Base-by-base conservation (phyloP, 1,140 invertebrate species). In the Sipha flava region DNA sequence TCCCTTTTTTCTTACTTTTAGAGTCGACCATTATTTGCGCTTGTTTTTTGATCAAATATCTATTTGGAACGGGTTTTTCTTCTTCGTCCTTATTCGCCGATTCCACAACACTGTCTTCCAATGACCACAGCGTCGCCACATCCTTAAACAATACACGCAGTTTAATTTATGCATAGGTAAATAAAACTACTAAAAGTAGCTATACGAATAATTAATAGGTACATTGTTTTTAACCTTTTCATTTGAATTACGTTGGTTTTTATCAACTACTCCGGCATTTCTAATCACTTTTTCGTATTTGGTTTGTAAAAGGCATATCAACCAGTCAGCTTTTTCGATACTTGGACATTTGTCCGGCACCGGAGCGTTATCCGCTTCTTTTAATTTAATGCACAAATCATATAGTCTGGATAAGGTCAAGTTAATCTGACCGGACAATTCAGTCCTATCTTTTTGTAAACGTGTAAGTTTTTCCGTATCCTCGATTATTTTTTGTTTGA, bases 281-380 rank as follows among this genome's bases (percentile, higher is more conserved):
- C 26, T 54, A 1, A 52, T 37, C n/a, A 64, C 34, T 16, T 68
- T 80, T 23, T 80, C 81, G 14, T 75, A 54, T 54, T 81, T 81
- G 9, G 81, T 80, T 47, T 80, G 70, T 14, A 81, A 79, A 6
- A 81, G 75, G n/a, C 79, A 80, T 62, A 81, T 64, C n/a, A 81
- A 68, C 81, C 81, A 81, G 21, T 81, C 81, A 18, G 54, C 80
- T 66, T 81, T 81, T n/a, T 81, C 81, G 10, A 80, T 57, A 14
- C 66, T 47, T 23, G 81, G 81, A 77, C 81, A 81, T 31, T 81
- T 80, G 18, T 80, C 73, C 21, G 81, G 81, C 6, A 81, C 81
- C 12, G 45, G 68, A 12, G 80, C 70, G 37, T 84, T 84, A 40
- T 84, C 85, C 21, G 84, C 82, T 80, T 86, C 84, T 86, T 87